phyloP scores from a whole-genome alignment of 2,797 vertebrate species.

The Crocodylus rhombifer region DNA sequence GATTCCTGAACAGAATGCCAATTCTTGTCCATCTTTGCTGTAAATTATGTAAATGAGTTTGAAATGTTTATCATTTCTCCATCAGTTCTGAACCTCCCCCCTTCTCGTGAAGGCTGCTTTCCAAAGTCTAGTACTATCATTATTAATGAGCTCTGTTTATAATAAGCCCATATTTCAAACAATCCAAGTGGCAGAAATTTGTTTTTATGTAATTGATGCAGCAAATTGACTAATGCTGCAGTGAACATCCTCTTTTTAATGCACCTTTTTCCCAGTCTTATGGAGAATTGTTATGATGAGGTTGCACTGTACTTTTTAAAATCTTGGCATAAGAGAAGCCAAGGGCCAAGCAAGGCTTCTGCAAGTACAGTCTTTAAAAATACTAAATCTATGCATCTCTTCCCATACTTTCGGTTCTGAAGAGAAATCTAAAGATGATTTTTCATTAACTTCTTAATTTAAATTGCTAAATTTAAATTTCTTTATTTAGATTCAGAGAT shows the following conservation, averaged over 20 bases:
- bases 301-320: too few relatives aligned
- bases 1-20: not conserved
- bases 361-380: not conserved
- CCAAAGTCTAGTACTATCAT: not conserved
- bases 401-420: not conserved
- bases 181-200: too few relatives aligned
- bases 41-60: constrained; percentile 49
- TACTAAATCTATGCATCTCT: too few relatives aligned
- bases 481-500: too few relatives aligned
- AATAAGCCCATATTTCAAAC: too few relatives aligned
- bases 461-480: not conserved
- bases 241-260: too few relatives aligned
- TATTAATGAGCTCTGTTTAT: too few relatives aligned
- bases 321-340: not conserved
- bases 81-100: not conserved
- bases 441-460: not conserved
- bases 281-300: too few relatives aligned
- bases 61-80: constrained; percentile 28
- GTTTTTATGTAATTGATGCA: too few relatives aligned
- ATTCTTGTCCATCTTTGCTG: constrained; percentile 34
- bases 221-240: too few relatives aligned
- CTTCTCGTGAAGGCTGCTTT: not conserved
- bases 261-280: too few relatives aligned
- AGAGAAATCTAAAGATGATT: not conserved
- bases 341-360: not conserved